Conservation (phyloP, 2,888 invertebrate genomes). For the Callinectes sapidus region DNA sequence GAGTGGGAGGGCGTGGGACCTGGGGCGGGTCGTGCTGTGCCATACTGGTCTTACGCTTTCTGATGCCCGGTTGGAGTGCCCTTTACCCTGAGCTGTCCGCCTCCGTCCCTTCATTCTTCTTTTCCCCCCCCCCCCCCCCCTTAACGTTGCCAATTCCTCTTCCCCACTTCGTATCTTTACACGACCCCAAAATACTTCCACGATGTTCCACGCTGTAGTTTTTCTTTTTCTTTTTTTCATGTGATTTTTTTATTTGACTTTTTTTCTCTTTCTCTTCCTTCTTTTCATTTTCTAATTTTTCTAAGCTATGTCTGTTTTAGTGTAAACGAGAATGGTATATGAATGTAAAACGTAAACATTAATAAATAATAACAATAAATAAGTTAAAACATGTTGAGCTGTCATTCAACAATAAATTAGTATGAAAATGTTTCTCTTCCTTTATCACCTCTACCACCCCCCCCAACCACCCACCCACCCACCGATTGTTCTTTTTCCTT, state of each 20-base stretch:
- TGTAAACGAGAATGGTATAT: not conserved
- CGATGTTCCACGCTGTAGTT: not conserved
- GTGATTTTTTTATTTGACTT: no score
- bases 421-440: not conserved
- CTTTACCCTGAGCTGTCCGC: slow-evolving; percentile 28
- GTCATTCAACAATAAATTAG: no score
- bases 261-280: no score
- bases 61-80: slow-evolving; percentile 32
- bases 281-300: not conserved
- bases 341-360: no score
- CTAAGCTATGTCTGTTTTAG: not conserved
- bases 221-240: not conserved
- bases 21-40: slow-evolving; percentile 45
- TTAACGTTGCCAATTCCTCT: not conserved
- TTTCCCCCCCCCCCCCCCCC: no score
- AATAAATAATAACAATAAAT: no score
- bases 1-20: not conserved
- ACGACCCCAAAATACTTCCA: not conserved
- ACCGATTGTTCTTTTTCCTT: not conserved
- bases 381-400: no score
- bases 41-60: slow-evolving; percentile 49
- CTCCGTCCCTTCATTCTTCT: not conserved
- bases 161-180: not conserved
- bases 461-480: no score
- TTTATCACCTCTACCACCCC: no score